A percentile compares a stretch with the other conserved stretches of the same genome.
phyloP scores from a whole-genome alignment of 2,797 vertebrate species.

The Poeciliopsis presidionis region DNA sequence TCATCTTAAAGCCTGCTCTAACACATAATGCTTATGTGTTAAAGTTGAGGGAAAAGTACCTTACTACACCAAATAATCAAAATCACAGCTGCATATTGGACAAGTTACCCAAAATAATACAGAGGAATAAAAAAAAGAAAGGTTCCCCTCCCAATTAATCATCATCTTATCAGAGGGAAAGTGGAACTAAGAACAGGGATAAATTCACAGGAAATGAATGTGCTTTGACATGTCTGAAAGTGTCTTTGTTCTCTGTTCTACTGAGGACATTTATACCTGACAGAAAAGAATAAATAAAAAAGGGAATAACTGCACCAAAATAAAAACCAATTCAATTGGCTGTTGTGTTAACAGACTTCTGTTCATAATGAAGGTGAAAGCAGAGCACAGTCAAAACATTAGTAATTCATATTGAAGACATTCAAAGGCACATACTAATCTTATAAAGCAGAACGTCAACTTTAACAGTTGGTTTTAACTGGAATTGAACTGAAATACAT shows the following conservation, averaged over 20 bases:
- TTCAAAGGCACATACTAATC: background rate
- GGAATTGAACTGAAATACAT: background rate
- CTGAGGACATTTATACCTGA: background rate
- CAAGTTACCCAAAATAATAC: conserved; percentile 14
- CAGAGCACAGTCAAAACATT: background rate
- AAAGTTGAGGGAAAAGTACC: background rate
- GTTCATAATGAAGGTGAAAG: background rate
- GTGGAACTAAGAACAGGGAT: conserved; percentile 15
- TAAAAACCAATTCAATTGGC: background rate
- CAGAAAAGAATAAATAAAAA: background rate
- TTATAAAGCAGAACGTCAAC: background rate
- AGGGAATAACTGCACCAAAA: background rate
- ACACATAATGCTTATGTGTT: background rate
- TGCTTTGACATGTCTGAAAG: conserved; percentile 49
- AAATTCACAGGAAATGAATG: conserved; percentile 20
- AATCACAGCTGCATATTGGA: conserved; percentile 6
- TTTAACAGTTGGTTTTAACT: background rate
- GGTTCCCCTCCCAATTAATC: conserved; percentile 20
- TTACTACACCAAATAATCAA: background rate
- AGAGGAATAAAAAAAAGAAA: background rate
- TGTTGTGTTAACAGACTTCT: background rate
- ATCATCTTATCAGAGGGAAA: conserved; percentile 25
- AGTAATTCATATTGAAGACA: background rate
- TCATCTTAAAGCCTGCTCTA: background rate
- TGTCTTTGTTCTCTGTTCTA: conserved; percentile 1